phyloP scores from a whole-genome alignment of 2,888 invertebrate genomes.

The Laothoe populi region DNA sequence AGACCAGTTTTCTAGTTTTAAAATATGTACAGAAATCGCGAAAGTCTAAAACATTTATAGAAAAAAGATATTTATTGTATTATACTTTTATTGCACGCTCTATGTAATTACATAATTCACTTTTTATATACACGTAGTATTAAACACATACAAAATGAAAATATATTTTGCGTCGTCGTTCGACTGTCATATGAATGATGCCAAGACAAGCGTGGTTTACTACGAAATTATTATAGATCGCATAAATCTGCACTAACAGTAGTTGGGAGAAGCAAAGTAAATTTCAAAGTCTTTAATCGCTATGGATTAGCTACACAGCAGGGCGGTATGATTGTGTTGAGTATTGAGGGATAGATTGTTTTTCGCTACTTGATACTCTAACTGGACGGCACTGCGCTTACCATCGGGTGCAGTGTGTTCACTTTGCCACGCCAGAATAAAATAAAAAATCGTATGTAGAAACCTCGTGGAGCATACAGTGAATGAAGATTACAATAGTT shows the following conservation, averaged over 20 bases:
- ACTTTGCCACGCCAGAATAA: too few relatives aligned
- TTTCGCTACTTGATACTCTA: too few relatives aligned
- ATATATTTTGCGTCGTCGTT: constrained; percentile 3
- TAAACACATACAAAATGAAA: constrained; percentile 3
- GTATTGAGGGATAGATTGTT: too few relatives aligned
- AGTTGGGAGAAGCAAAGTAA: neutral
- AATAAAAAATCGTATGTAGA: too few relatives aligned
- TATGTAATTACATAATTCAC: constrained; percentile 1
- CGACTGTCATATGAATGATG: constrained; percentile 10
- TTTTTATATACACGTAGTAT: neutral
- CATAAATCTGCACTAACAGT: constrained; percentile 4
- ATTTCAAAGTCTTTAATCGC: neutral
- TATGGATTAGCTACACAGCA: too few relatives aligned
- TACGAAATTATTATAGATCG: constrained; percentile 4
- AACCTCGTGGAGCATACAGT: too few relatives aligned
- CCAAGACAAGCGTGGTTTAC: neutral
- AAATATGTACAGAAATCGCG: too few relatives aligned
- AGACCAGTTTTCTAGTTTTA: too few relatives aligned
- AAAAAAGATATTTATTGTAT: neutral
- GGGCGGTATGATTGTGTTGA: too few relatives aligned
- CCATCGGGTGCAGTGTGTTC: too few relatives aligned
- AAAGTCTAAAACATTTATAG: neutral
- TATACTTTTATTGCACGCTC: neutral
- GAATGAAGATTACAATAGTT: too few relatives aligned
- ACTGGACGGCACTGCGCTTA: too few relatives aligned